Evolutionary conservation across 1,140 invertebrate genomes (phyloP).

Genomic region (Zaprionus kolodkinae): DNA sequence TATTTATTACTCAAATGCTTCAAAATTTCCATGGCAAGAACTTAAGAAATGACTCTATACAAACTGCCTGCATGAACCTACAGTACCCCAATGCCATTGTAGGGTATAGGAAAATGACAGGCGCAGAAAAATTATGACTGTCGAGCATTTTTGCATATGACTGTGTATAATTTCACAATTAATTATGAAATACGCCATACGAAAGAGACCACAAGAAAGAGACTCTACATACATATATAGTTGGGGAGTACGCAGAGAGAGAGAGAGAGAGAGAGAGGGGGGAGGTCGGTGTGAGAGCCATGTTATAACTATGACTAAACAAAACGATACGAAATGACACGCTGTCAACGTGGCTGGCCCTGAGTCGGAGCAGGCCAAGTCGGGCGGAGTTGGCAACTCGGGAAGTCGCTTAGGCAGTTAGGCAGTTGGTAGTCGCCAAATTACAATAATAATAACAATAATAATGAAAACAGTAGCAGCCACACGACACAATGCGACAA

Average conservation of each 20-base stretch:
- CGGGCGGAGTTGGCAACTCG: not conserved
- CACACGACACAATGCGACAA: constrained; percentile 77
- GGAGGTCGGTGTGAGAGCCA: not conserved
- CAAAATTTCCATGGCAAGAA: not conserved
- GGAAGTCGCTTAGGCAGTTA: constrained; percentile 20
- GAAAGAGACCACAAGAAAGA: constrained; percentile 24
- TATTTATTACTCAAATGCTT: not conserved
- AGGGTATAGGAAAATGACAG: constrained; percentile 55
- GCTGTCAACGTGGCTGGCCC: constrained; percentile 67
- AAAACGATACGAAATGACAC: constrained; percentile 78
- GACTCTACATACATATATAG: not conserved
- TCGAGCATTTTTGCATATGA: constrained; percentile 66
- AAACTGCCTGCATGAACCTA: not conserved
- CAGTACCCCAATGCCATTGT: not conserved
- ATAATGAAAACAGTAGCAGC: constrained; percentile 72
- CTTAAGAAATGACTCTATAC: not conserved
- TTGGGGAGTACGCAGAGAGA: constrained; percentile 17
- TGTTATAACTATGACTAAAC: constrained; percentile 72
- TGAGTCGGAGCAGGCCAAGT: constrained; percentile 34
- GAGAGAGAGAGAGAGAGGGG: not conserved
- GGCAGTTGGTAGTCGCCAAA: constrained; percentile 59
- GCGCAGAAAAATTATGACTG: constrained; percentile 57
- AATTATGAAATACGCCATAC: constrained; percentile 73
- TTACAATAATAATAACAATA: constrained; percentile 81
- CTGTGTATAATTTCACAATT: constrained; percentile 78